These are phyloP conservation scores for Scylla paramamosain DNA, from an alignment of 1,140 invertebrate species.

Conservation along the genomic window DNA sequence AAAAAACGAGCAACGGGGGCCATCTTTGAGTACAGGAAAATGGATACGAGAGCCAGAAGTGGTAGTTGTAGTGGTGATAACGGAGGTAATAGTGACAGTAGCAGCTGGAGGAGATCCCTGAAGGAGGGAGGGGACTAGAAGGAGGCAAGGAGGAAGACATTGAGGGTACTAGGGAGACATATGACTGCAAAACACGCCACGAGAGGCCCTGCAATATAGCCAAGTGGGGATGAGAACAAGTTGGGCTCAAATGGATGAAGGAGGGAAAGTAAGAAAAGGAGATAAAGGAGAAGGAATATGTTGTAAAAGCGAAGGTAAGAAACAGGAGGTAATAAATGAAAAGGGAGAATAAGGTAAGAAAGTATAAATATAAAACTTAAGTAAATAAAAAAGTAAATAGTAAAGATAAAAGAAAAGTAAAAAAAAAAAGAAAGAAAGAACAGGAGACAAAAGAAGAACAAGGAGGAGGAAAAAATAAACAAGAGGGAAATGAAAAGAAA, in stretches of 20 bases:
- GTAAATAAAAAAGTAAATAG: no score
- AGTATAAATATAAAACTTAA: no score
- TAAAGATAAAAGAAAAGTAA: no score
- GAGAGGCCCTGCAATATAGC: neutral
- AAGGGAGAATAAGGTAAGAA: no score
- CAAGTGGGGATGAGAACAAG: neutral
- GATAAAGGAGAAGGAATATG: neutral
- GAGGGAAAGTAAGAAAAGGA: neutral
- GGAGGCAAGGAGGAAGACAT: neutral
- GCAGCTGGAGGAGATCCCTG: neutral
- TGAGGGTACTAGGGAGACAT: neutral
- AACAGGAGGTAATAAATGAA: neutral
- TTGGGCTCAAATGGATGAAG: neutral
- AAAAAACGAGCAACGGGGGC: neutral
- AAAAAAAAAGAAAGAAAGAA: neutral
- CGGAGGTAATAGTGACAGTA: neutral
- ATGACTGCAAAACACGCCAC: neutral
- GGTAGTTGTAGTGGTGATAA: neutral
- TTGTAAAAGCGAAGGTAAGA: neutral
- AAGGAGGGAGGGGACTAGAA: neutral
- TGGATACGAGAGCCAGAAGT: neutral
- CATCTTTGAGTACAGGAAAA: neutral
- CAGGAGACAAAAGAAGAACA: neutral
- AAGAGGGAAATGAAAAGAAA: neutral
- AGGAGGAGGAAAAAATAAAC: neutral